Base-by-base conservation (phyloP, 2,113 vertebrate genomes). In the Mesitornis unicolor region DNA sequence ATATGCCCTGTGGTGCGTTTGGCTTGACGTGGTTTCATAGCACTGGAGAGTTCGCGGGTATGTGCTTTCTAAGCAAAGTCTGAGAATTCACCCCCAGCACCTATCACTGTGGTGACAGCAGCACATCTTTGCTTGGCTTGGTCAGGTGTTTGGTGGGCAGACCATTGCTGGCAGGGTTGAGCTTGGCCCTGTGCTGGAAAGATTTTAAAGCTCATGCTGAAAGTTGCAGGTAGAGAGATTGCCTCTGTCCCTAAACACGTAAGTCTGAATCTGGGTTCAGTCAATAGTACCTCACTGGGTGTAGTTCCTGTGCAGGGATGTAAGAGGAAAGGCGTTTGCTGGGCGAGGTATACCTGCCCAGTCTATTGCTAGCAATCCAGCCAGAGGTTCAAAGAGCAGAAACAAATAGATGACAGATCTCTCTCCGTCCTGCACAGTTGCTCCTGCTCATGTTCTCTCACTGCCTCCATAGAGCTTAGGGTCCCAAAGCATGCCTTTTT, bases 21-120 rank as follows among this genome's bases (percentile, higher is more conserved):
- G 28, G 11, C 6, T 2, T 29, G 63, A n/a, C 2, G 4, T 24
- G 50, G 11, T 9, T 75, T 26, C 0, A 0, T 2, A 43, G 48
- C n/a, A 3, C 10, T 2, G 31, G 4, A 42, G 51, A 20, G 21
- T 3, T 25, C 29, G 13, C 24, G 38, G 64, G 36, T 19, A 42
- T 2, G 2, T 9, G 31, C 33, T 33, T 31, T 57, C 28, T 9
- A 50, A 31, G 63, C 9, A 4, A 63, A 50, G 14, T 13, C 35
- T 71, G 35, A 25, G 69, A 40, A 15, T 28, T 68, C 51, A 33
- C 11, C 38, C 40, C 42, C 56, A 47, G 63, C 40, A 10, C 33
- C 19, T 73, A 3, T 19, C 3, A 3, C 16, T 15, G 13, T 18
- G 64, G 26, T 40, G 25, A 2, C 1, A 7, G 73, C 63, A 84